Base-by-base conservation (phyloP, 37 sponge, comb jelly and placozoan genomes). In the Sycon ciliatum region DNA sequence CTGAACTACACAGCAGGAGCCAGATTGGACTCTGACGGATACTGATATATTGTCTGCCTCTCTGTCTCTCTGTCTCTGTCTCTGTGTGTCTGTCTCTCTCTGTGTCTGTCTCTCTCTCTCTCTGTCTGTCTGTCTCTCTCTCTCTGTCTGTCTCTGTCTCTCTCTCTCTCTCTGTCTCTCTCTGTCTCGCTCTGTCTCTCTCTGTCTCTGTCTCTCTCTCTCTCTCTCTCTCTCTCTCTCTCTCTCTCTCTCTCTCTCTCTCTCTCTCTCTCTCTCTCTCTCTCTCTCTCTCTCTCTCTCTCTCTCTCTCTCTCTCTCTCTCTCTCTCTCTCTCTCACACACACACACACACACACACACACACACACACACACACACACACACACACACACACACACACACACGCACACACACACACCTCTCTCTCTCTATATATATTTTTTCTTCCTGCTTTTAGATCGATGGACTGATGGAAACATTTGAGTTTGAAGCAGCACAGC, bases 401-500 rank as follows among this genome's bases (percentile, higher is more conserved):
- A 38, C 42, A 35, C 42, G 27, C 39, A 69, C 42, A 38, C 5
- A 69, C 70, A 36, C 2, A 38, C 70, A 36, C 52, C 20, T 1
- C 18, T 1, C 4, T 20, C 52, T 23, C 73, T 67, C 4, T 29
- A 80, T 29, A 2, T 60, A 55, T 11, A 78, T 29, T 63, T 78
- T 78, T 16, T 38, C 39, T 27, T 55, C 65, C 33, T 74, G 65
- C 57, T 80, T 28, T 13, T 4, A 30, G 56, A 69, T 76, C 0
- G 75, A 73, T 30, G 69, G 67, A 4, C 34, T 52, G 4, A 16
- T 86, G 29, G 87, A 75, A 36, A 16, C 52, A 6, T 86, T 82
- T 38, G 76, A 82, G 56, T 64, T 64, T n/a, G 83, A 82, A 62
- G 6, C 36, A 65, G 87, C 87, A 0, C 38, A 57, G 3, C 29